Base-by-base conservation (phyloP, 1,140 invertebrate genomes). In the Drosophila mojavensis region DNA sequence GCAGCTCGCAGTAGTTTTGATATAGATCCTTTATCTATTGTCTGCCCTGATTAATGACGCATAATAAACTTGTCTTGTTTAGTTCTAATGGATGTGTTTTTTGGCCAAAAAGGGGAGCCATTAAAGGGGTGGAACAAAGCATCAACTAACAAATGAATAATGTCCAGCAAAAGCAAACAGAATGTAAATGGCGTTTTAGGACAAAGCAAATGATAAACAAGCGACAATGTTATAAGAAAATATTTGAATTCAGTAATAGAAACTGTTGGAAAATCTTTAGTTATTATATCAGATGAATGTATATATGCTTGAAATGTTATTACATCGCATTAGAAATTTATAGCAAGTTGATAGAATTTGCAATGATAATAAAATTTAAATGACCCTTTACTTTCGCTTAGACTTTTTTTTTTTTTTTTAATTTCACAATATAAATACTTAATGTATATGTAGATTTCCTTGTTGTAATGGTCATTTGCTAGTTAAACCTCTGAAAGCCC, bases 11-110 rank as follows among this genome's bases (percentile, higher is more conserved):
- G 50, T 30, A 30, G 28, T 15, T 54, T 33, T 33, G n/a, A 17
- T 60, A 30, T 33, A 33, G 47, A 47, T 60, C 58, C 33, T 48
- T 58, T 65, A 56, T 36, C 53, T 51, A 36, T 71, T 64, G 68
- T 71, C 39, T 10, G 30, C 10, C 10, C 28, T 65, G 68, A 71
- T 71, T 65, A 65, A 71, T 71, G 68, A 58, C 54, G 24, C 24
- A 65, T 30, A 60, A 48, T 48, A 60, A 60, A 60, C 28, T 58
- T 48, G 43, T 17, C 43, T 39, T 39, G 36, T 58, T 10, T 33
- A 9, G 43, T n/a, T 60, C 58, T 65, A 58, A 71, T 60, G 58
- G 39, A 55, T 64, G 60, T 69, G 13, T 61, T 24, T 33, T 50
- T 47, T 30, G 24, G 33, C 58, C 13, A n/a, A 17, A 48, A 51